Conservation (phyloP, 2,797 vertebrate species). For the Sardinella longiceps region DNA sequence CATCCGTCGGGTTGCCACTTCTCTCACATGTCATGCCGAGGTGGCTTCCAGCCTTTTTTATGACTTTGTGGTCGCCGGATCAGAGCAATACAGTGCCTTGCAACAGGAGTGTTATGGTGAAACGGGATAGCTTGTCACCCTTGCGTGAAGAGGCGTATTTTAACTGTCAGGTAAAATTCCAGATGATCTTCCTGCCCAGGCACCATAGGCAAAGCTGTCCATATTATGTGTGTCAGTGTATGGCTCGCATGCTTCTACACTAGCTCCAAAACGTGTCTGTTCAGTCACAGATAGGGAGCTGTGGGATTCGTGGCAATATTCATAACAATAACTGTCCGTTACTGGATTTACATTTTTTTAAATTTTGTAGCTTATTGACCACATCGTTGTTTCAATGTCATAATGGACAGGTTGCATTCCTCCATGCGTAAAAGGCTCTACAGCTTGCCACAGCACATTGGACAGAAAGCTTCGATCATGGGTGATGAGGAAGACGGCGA, state of each 20-base stretch:
- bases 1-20: constrained; percentile 66
- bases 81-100: constrained; percentile 66
- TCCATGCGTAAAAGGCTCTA: constrained; percentile 99
- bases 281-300: constrained; percentile 66
- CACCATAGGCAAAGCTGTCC: constrained; percentile 61
- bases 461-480: constrained; percentile 91
- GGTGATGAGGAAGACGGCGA: constrained; percentile 87
- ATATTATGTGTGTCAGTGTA: constrained; percentile 69
- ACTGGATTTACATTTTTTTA: constrained; percentile 59
- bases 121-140: constrained; percentile 60
- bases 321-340: constrained; percentile 53
- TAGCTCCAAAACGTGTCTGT: constrained; percentile 70
- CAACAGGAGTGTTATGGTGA: constrained; percentile 62
- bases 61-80: constrained; percentile 73
- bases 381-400: constrained; percentile 67
- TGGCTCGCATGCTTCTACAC: constrained; percentile 71
- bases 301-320: constrained; percentile 58
- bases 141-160: constrained; percentile 69
- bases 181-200: constrained; percentile 58
- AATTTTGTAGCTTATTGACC: constrained; percentile 45
- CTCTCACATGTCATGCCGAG: constrained; percentile 71
- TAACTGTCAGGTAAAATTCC: constrained; percentile 72
- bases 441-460: constrained; percentile 97
- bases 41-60: constrained; percentile 69
- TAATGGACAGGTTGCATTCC: constrained; percentile 95